Conservation (phyloP, 1,140 invertebrate genomes). For the Oncopodura yosiiana region DNA sequence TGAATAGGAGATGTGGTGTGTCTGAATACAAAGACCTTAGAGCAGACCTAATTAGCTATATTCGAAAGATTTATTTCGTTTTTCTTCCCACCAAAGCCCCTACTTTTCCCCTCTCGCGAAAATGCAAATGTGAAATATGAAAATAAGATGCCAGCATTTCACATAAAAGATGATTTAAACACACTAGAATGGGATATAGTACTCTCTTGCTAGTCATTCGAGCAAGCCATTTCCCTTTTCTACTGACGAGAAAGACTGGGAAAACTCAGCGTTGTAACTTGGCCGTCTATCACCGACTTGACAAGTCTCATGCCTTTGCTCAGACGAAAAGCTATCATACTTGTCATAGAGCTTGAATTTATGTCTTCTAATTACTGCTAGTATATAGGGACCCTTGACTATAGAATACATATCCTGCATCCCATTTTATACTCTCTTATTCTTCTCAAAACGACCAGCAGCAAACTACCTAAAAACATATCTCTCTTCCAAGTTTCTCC, state of each 20-base stretch:
- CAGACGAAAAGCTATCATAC: constrained; percentile 23
- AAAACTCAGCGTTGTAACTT: constrained; percentile 11
- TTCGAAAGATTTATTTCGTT: too few species aligned
- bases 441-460: neutral
- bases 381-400: constrained; percentile 12
- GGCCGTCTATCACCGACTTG: constrained; percentile 33
- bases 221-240: too few species aligned
- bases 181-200: constrained; percentile 22
- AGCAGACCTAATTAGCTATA: too few species aligned
- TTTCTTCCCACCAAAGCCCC: constrained; percentile 35
- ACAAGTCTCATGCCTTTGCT: constrained; percentile 30
- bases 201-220: constrained; percentile 18
- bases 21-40: constrained; percentile 34
- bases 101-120: constrained; percentile 33
- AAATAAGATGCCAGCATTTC: constrained; percentile 21
- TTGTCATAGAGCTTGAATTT: constrained; percentile 33
- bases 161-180: constrained; percentile 33
- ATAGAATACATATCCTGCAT: neutral
- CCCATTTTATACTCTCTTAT: constrained; percentile 1
- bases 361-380: constrained; percentile 34
- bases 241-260: constrained; percentile 31
- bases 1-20: constrained; percentile 33
- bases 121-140: constrained; percentile 36
- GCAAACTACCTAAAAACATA: neutral
- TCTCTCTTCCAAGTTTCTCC: constrained; percentile 20